These are phyloP conservation scores for Solea solea DNA, from an alignment of 2,113 vertebrate species.

Conservation along the genomic window DNA sequence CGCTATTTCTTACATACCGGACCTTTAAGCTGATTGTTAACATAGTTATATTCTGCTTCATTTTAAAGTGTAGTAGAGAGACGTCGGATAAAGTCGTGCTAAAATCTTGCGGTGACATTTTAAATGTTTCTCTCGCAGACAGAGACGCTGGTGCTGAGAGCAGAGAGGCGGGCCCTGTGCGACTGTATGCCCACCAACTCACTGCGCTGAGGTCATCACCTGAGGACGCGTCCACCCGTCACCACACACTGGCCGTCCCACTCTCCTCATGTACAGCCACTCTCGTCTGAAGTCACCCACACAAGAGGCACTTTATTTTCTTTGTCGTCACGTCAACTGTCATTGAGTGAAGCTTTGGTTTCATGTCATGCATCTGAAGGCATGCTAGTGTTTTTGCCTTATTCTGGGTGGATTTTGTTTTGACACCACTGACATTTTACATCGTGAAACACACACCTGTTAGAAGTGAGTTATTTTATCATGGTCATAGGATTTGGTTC, in stretches of 20 bases:
- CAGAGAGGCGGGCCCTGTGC: conserved; percentile 90
- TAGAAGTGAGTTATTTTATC: conserved; percentile 4
- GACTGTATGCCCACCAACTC: conserved; percentile 87
- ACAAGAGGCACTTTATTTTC: conserved; percentile 71
- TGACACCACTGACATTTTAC: conserved; percentile 43
- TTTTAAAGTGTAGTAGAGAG: too few species aligned
- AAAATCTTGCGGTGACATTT: too few species aligned
- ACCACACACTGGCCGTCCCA: conserved; percentile 6
- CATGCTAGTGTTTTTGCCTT: conserved; percentile 28
- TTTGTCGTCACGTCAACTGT: conserved; percentile 23
- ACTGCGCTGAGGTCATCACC: conserved; percentile 76
- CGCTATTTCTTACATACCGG: too few species aligned
- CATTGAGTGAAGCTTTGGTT: conserved; percentile 38
- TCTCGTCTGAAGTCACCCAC: conserved; percentile 34
- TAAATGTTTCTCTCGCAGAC: conserved; percentile 78
- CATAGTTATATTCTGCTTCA: too few species aligned
- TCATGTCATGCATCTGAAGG: conserved; percentile 6
- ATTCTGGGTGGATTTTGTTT: conserved; percentile 26
- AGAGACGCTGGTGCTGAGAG: conserved; percentile 90
- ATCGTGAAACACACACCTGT: conserved; percentile 24
- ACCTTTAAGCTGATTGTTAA: too few species aligned
- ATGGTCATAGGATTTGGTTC: conserved; percentile 6
- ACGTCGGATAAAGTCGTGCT: too few species aligned
- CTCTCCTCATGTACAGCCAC: conserved; percentile 49
- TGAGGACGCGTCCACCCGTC: conserved; percentile 11